A percentile compares a stretch with the other conserved stretches of the same genome.
Evolutionary conservation across 2,113 vertebrate genomes (phyloP).

Genomic region (Dermatemys mawii): DNA sequence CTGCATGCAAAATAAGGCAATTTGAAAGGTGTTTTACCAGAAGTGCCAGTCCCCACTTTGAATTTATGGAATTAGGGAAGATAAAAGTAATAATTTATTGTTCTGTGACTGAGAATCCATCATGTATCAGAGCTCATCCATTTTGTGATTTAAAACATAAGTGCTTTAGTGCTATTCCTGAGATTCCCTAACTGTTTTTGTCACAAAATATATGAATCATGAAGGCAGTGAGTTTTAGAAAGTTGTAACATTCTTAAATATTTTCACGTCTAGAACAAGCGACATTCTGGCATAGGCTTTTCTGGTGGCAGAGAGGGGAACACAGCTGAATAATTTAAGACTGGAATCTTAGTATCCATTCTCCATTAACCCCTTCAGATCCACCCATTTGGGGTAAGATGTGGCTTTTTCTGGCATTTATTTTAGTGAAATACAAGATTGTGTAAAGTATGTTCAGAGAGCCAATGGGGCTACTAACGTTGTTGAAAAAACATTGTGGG

Average conservation of each 20-base stretch:
- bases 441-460: background rate
- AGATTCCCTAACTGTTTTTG: constrained; percentile 22
- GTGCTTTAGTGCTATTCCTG: constrained; percentile 3
- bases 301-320: rapidly evolving
- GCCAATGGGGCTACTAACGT: background rate
- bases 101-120: constrained; percentile 16
- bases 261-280: background rate
- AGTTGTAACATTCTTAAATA: background rate
- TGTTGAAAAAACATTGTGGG: rapidly evolving
- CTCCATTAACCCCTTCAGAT: background rate
- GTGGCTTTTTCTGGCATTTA: background rate
- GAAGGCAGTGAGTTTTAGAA: constrained; percentile 15
- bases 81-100: constrained; percentile 31
- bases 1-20: background rate
- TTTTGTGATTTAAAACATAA: constrained; percentile 56
- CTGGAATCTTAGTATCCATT: background rate
- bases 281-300: background rate
- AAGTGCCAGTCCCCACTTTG: background rate
- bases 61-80: constrained; percentile 19
- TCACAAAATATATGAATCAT: background rate
- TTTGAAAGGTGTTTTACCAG: background rate
- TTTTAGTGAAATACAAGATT: background rate
- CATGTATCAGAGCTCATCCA: constrained; percentile 3
- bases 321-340: background rate
- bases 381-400: background rate